These are phyloP conservation scores for Dilophus febrilis DNA, from an alignment of 2,888 invertebrate species.

Conservation along the genomic window DNA sequence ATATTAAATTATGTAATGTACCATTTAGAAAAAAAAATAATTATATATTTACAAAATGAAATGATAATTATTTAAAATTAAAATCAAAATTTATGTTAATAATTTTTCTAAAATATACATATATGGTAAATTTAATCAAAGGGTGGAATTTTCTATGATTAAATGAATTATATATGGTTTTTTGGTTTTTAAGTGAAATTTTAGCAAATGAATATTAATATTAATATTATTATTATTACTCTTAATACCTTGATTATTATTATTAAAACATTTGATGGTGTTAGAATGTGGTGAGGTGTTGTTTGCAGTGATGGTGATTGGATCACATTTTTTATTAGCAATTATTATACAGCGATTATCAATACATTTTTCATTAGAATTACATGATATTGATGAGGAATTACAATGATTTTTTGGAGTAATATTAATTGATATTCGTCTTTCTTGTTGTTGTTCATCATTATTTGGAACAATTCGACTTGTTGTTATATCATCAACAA, in stretches of 20 bases:
- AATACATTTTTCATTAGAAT: constrained; percentile 41
- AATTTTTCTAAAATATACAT: no score
- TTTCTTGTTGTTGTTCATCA: constrained; percentile 9
- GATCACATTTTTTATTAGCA: no score
- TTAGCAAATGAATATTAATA: background rate
- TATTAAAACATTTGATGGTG: constrained; percentile 21
- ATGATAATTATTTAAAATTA: no score
- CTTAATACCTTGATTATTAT: constrained; percentile 25
- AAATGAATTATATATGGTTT: no score
- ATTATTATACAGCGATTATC: constrained; percentile 30
- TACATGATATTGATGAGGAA: constrained; percentile 11
- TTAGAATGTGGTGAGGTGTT: constrained; percentile 11
- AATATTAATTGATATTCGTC: constrained; percentile 6
- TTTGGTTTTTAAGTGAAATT: no score
- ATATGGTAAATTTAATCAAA: no score
- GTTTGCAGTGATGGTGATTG: no score
- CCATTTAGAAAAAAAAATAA: no score
- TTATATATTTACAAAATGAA: no score
- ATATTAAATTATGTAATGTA: no score
- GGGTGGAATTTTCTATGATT: no score
- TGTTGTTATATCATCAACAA: constrained; percentile 4
- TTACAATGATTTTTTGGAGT: constrained; percentile 7
- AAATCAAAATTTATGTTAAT: no score
- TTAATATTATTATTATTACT: constrained; percentile 3
- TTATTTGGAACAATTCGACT: constrained; percentile 6